Evolutionary conservation across 1,140 invertebrate species (phyloP).

Genomic region (Mercenaria mercenaria): DNA sequence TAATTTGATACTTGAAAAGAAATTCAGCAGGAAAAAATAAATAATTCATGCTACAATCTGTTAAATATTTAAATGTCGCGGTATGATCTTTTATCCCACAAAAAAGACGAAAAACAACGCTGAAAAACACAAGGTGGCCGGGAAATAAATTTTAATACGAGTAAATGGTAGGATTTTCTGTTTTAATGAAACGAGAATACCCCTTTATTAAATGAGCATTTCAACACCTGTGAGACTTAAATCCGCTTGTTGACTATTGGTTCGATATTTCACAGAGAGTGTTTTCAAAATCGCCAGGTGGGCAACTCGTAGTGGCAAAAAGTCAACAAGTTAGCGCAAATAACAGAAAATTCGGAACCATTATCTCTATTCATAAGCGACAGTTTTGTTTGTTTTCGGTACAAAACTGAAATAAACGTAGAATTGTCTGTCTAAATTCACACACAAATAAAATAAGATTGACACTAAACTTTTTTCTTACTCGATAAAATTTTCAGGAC

Average conservation of each 20-base stretch:
- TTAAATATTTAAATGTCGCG: conserved; percentile 1
- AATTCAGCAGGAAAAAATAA: not conserved
- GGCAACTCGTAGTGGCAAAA: conserved; percentile 21
- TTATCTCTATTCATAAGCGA: not conserved
- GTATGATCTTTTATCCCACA: not conserved
- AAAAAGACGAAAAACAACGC: not conserved
- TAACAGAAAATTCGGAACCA: not conserved
- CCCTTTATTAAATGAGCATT: conserved; percentile 39
- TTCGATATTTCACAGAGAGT: conserved; percentile 26
- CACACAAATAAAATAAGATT: conserved; percentile 27
- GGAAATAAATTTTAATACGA: not conserved
- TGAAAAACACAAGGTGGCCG: conserved; percentile 29
- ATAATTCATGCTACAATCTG: conserved; percentile 19
- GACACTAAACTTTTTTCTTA: not conserved
- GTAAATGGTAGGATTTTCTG: conserved; percentile 9
- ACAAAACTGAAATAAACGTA: conserved; percentile 12
- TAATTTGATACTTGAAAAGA: conserved; percentile 29
- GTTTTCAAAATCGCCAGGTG: conserved; percentile 40
- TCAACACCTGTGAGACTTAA: conserved; percentile 39
- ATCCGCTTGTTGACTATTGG: not conserved
- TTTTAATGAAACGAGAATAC: conserved; percentile 21
- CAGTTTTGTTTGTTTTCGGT: conserved; percentile 10
- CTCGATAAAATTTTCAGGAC: not conserved
- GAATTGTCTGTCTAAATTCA: conserved; percentile 3
- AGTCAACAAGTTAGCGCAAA: conserved; percentile 34